A percentile compares a stretch with the other conserved stretches of the same genome.
These are phyloP conservation scores for Neocloeon triangulifer DNA, from an alignment of 1,140 invertebrate species.

Conservation along the genomic window DNA sequence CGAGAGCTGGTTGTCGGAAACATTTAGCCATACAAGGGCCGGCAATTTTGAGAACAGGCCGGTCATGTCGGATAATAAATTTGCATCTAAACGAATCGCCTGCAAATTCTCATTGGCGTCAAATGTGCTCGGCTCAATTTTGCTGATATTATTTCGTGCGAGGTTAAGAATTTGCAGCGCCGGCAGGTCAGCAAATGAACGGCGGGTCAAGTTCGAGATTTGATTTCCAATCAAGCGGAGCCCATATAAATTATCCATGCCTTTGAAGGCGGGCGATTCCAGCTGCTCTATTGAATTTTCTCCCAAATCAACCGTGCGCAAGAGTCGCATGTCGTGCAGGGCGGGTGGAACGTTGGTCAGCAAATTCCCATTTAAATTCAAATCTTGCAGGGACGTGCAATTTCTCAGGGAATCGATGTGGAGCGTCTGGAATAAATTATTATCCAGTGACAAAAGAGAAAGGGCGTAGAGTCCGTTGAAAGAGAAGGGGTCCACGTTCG, in stretches of 20 bases:
- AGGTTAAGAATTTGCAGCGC: constrained; percentile 71
- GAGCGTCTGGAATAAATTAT: constrained; percentile 49
- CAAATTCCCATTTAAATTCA: constrained; percentile 63
- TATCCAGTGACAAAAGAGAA: constrained; percentile 51
- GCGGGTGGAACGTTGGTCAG: constrained; percentile 47
- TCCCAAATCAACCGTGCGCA: constrained; percentile 57
- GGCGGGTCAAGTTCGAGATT: constrained; percentile 61
- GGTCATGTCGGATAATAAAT: constrained; percentile 61
- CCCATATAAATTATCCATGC: constrained; percentile 51
- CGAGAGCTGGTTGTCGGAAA: constrained; percentile 71
- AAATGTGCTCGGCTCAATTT: constrained; percentile 62
- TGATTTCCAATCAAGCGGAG: constrained; percentile 70
- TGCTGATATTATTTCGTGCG: constrained; percentile 58
- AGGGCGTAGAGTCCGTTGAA: constrained; percentile 58
- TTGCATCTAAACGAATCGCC: constrained; percentile 67
- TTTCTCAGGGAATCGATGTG: constrained; percentile 63
- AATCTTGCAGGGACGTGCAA: constrained; percentile 46
- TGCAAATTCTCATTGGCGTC: constrained; percentile 54
- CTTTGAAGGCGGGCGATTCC: constrained; percentile 55
- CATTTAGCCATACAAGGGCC: constrained; percentile 68
- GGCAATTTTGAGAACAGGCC: constrained; percentile 62
- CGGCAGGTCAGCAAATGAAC: constrained; percentile 55
- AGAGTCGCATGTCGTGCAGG: constrained; percentile 43
- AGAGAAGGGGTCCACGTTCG: constrained; percentile 47
- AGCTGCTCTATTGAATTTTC: constrained; percentile 55